Evolutionary conservation across 2,113 vertebrate genomes (phyloP), one percentile per base, ranked within the genome.

Genomic region (Vireo altiloquus): DNA sequence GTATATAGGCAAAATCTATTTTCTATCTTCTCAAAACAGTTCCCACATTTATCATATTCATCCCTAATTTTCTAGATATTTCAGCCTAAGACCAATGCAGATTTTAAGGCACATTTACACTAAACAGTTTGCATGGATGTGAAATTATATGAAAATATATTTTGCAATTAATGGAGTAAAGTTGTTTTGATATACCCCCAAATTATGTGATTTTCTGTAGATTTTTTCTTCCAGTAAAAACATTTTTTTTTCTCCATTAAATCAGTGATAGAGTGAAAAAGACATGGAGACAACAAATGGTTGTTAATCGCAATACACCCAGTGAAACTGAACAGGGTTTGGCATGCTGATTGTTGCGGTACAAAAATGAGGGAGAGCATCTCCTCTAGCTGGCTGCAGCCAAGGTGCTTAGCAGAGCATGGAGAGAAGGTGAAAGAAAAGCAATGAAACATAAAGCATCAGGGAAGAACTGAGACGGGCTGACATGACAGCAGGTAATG

Each of bases 401-500:
- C 65, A 33, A 72, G 65, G 18, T 76, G 60, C 72, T 94, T 93
- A 68, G 37, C 72, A 78, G 88, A 92, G 57, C 82, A 24, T 31
- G 44, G 72, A 83, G 37, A 74, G 30, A 70, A 37, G 20, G n/a
- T 75, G 56, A 90, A 81, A 74, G 44, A 52, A 91, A 60, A 83
- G 33, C 79, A 83, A 46, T 60, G 88, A 87, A 94, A 92, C 76
- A 37, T 64, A 87, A 94, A 90, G 18, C 64, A 83, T 56, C 49
- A 68, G 68, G 79, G 90, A 93, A 89, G 68, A 86, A 31, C 2
- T 2, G 63, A 96, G 76, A 75, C n/a, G 83, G 86, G 80, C 63
- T 90, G 93, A 92, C 68, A 92, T 49, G 85, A 89, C 79, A 92
- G 85, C 60, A 74, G 64, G 76, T 89, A 94, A 87, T 82, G 88